Evolutionary conservation across 2,797 vertebrate species (phyloP).

Genomic region (Gymnothorax reevesii): DNA sequence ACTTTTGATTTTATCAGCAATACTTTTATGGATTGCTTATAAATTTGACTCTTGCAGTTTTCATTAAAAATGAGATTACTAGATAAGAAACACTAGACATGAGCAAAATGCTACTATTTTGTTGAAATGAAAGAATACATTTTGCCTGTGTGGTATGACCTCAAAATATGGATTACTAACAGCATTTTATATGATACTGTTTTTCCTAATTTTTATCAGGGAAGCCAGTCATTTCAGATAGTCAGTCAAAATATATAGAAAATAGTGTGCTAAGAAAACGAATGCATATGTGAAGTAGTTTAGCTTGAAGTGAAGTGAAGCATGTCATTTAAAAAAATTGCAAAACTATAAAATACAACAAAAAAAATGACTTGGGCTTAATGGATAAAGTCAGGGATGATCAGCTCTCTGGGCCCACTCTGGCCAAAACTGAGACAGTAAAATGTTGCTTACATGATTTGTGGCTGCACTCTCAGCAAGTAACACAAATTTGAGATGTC

Average conservation of each 20-base stretch:
- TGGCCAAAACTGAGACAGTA: background rate
- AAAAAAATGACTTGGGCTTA: background rate
- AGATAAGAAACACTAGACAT: too few species aligned
- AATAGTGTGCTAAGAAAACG: background rate
- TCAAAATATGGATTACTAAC: too few species aligned
- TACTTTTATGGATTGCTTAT: too few species aligned
- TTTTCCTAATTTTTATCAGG: too few species aligned
- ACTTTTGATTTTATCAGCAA: too few species aligned
- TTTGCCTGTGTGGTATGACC: too few species aligned
- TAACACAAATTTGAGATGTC: slow-evolving; percentile 3
- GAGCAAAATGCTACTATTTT: too few species aligned
- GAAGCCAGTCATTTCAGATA: too few species aligned
- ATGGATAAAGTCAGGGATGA: background rate
- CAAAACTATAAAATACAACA: background rate
- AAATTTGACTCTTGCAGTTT: too few species aligned
- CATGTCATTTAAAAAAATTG: background rate
- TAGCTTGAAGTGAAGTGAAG: background rate
- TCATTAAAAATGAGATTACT: too few species aligned
- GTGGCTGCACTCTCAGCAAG: background rate
- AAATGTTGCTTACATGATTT: background rate
- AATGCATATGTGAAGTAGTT: background rate
- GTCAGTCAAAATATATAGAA: background rate
- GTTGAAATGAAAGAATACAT: too few species aligned
- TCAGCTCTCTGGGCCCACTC: background rate
- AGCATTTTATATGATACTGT: too few species aligned